Percentiles rank a stretch among this genome's conserved stretches.
These are phyloP conservation scores for Caradrina clavipalpis DNA, from an alignment of 2,888 invertebrate species.

Conservation along the genomic window DNA sequence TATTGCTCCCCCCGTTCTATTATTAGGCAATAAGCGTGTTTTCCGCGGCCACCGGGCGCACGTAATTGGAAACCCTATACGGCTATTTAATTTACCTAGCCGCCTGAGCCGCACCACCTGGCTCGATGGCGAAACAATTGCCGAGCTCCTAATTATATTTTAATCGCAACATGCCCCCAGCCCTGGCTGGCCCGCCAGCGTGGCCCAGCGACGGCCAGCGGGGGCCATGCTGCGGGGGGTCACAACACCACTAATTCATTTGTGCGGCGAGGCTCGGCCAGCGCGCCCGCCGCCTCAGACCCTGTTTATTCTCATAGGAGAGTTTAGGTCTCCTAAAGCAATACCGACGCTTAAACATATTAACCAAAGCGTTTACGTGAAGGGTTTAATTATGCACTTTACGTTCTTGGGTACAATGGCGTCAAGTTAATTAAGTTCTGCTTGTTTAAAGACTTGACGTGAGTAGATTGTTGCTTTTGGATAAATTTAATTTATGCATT, in stretches of 20 bases:
- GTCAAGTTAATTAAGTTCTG: slow-evolving; percentile 88
- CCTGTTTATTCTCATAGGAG: slow-evolving; percentile 90
- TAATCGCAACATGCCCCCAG: slow-evolving; percentile 86
- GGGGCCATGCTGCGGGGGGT: slow-evolving; percentile 63
- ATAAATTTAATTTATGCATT: slow-evolving; percentile 82
- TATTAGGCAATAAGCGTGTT: slow-evolving; percentile 87
- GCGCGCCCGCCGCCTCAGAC: slow-evolving; percentile 71
- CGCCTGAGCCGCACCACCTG: slow-evolving; percentile 84
- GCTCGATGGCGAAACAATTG: slow-evolving; percentile 90
- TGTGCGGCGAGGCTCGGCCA: slow-evolving; percentile 83
- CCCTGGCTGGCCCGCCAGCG: slow-evolving; percentile 66
- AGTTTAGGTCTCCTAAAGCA: slow-evolving; percentile 89
- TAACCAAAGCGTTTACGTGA: slow-evolving; percentile 88
- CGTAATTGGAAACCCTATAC: slow-evolving; percentile 88
- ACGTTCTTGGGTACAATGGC: slow-evolving; percentile 85
- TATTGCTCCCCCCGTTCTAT: slow-evolving; percentile 81
- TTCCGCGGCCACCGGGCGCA: slow-evolving; percentile 79
- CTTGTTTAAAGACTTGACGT: slow-evolving; percentile 85
- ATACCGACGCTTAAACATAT: slow-evolving; percentile 89
- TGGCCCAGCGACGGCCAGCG: slow-evolving; percentile 60
- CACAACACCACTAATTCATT: slow-evolving; percentile 87
- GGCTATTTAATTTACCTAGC: slow-evolving; percentile 89
- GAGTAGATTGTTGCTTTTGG: slow-evolving; percentile 78
- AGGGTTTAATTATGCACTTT: slow-evolving; percentile 89
- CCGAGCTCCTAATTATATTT: slow-evolving; percentile 90